Conservation (phyloP, 2,113 vertebrate genomes). For the Raphicerus campestris region DNA sequence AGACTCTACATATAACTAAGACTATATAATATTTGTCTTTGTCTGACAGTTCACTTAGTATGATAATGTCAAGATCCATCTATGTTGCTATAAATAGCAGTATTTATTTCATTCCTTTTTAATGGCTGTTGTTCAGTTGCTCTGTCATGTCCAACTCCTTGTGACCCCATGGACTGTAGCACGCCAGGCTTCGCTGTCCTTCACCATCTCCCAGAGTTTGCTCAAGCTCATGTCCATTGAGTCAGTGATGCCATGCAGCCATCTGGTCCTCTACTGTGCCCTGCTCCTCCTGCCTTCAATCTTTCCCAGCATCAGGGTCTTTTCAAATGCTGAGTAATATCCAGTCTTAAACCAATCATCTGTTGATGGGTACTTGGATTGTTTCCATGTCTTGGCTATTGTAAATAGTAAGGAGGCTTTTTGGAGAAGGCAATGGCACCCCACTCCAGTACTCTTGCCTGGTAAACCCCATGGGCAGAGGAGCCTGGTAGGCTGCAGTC, state of each 20-base stretch:
- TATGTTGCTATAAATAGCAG: not conserved
- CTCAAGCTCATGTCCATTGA: not conserved
- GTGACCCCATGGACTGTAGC: not conserved
- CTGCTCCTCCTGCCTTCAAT: not conserved
- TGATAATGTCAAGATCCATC: not conserved
- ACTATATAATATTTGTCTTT: not conserved
- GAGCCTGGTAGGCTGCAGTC: too few species aligned
- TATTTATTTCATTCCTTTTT: not conserved
- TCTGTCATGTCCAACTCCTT: accelerated
- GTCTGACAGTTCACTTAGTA: not conserved
- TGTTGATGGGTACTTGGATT: not conserved
- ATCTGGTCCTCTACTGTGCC: not conserved
- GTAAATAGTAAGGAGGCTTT: not conserved
- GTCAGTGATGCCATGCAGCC: not conserved
- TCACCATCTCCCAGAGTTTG: not conserved
- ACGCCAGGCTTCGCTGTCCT: not conserved
- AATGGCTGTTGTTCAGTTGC: not conserved
- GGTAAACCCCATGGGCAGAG: too few species aligned
- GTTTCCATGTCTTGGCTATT: not conserved
- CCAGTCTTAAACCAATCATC: not conserved
- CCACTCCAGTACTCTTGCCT: too few species aligned
- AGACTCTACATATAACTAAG: not conserved
- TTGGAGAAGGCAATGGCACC: too few species aligned
- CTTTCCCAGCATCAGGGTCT: not conserved
- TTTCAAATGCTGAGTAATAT: not conserved